Percentiles rank a stretch among this genome's conserved stretches.
Conservation (phyloP, 2,797 vertebrate genomes). For the Microcaecilia unicolor region DNA sequence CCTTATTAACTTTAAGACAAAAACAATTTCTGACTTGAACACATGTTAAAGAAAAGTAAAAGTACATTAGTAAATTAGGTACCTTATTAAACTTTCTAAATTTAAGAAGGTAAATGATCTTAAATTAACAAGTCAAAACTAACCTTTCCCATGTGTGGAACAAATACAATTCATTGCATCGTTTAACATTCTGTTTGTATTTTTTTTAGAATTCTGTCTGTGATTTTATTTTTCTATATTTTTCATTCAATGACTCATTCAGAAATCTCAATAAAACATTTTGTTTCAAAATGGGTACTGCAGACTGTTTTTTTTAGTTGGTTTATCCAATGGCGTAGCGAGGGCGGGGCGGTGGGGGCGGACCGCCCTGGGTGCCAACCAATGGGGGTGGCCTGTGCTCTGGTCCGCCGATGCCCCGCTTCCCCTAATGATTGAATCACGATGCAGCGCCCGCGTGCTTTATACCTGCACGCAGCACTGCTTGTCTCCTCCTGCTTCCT, state of each 20-base stretch:
- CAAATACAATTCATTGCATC: constrained; percentile 29
- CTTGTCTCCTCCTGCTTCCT: too few relatives aligned
- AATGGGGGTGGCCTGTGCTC: too few relatives aligned
- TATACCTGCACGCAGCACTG: too few relatives aligned
- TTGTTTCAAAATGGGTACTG: constrained; percentile 23
- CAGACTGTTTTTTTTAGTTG: background rate
- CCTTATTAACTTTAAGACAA: too few relatives aligned
- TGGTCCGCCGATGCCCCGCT: too few relatives aligned
- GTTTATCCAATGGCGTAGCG: too few relatives aligned
- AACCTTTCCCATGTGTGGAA: constrained; percentile 29
- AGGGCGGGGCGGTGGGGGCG: too few relatives aligned
- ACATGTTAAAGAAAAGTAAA: constrained; percentile 19
- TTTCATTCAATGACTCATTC: constrained; percentile 40
- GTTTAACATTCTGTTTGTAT: constrained; percentile 21
- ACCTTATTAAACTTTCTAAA: constrained; percentile 24
- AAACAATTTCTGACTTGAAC: too few relatives aligned
- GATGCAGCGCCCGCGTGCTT: too few relatives aligned
- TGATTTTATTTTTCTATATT: constrained; percentile 36
- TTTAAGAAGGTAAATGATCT: constrained; percentile 20
- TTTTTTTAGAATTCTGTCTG: constrained; percentile 30
- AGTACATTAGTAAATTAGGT: constrained; percentile 24
- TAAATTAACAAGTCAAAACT: constrained; percentile 22
- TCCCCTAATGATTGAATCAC: too few relatives aligned
- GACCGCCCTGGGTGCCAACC: too few relatives aligned
- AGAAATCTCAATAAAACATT: constrained; percentile 48